These are phyloP conservation scores for Acanthaster planci DNA, from an alignment of 35 echinoderm and acorn worm species.

Conservation along the genomic window DNA sequence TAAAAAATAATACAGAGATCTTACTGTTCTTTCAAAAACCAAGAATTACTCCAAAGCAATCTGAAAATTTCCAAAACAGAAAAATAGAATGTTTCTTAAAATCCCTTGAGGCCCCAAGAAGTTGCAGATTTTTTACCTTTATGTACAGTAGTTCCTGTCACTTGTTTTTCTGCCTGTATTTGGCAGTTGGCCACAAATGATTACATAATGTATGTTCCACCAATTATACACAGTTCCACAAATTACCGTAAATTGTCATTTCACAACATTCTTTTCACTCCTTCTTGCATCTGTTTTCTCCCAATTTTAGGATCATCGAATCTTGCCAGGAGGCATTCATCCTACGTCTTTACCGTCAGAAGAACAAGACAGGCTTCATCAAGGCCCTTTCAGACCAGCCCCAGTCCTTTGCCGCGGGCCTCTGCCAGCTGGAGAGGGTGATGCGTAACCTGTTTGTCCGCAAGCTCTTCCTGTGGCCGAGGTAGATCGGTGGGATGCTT, in stretches of 20 bases:
- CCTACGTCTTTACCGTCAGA: conserved; percentile 84
- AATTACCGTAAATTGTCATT: background rate
- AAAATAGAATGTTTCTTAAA: too few relatives aligned
- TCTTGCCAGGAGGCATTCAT: conserved; percentile 95
- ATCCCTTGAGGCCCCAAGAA: too few relatives aligned
- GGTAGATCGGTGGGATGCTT: conserved; percentile 27
- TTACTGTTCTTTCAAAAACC: too few relatives aligned
- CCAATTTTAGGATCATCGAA: conserved; percentile 76
- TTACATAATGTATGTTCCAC: background rate
- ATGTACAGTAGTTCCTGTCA: too few relatives aligned
- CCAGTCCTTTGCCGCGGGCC: conserved; percentile 77
- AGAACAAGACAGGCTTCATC: conserved; percentile 98
- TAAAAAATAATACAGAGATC: too few relatives aligned
- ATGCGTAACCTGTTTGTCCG: conserved; percentile 96
- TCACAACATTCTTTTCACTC: background rate
- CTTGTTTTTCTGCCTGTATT: too few relatives aligned
- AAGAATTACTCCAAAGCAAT: too few relatives aligned
- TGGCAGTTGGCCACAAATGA: too few relatives aligned
- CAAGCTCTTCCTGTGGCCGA: conserved; percentile 92
- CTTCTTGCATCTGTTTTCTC: background rate
- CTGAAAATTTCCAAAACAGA: too few relatives aligned
- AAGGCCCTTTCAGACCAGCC: conserved; percentile 96
- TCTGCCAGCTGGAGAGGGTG: conserved; percentile 85
- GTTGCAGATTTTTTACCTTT: too few relatives aligned
- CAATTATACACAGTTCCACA: background rate